phyloP scores from a whole-genome alignment of 2,113 vertebrate species.

The Oreocharis arfaki region DNA sequence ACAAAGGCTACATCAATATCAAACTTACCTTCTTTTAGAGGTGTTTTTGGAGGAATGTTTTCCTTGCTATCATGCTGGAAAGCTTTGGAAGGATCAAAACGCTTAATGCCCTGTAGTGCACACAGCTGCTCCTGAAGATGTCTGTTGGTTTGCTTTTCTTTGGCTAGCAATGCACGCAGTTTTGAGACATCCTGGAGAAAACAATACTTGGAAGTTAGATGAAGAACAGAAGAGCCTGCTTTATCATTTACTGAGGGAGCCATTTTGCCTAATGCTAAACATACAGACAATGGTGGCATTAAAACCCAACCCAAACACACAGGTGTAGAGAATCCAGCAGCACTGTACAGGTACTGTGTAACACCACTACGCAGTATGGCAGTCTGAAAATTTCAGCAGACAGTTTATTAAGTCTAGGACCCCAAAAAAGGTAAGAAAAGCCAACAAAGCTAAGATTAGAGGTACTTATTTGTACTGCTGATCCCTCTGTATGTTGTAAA shows the following conservation, averaged over 20 bases:
- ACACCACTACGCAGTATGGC: neutral
- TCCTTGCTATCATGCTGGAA: constrained; percentile 88
- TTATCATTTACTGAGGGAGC: neutral
- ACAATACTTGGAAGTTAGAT: neutral
- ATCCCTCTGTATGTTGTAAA: neutral
- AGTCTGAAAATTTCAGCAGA: neutral
- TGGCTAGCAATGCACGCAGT: constrained; percentile 74
- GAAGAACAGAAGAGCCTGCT: neutral
- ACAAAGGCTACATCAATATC: neutral
- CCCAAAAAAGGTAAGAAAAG: neutral
- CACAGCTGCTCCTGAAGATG: constrained; percentile 77
- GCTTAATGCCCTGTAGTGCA: constrained; percentile 58
- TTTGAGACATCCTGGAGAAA: constrained; percentile 80
- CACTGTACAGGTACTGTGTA: neutral
- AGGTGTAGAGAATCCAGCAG: neutral
- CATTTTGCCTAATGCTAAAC: neutral
- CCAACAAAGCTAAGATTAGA: neutral
- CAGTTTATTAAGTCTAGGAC: neutral
- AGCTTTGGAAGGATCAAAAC: constrained; percentile 88
- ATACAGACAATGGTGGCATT: neutral
- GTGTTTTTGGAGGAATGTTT: constrained; percentile 75
- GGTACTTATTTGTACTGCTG: neutral
- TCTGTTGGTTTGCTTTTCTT: constrained; percentile 74
- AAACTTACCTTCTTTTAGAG: constrained; percentile 79
- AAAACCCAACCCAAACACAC: neutral